A percentile compares a stretch with the other conserved stretches of the same genome.
Evolutionary conservation across 2,797 vertebrate genomes (phyloP).

Genomic region (Phalanger gymnotis): DNA sequence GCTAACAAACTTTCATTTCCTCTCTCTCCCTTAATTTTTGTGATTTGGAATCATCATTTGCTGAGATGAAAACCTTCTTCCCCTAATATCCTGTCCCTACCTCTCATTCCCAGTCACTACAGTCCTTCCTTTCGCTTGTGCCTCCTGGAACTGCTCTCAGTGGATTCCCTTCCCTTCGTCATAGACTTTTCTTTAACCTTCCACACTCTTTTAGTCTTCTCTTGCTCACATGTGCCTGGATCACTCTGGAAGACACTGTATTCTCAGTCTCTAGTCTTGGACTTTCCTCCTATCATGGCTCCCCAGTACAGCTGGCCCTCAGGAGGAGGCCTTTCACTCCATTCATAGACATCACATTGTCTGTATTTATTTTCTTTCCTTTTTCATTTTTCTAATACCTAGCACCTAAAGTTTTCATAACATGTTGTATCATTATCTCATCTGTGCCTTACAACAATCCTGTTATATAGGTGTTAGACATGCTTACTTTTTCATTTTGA

Average conservation of each 20-base stretch:
- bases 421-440: not conserved
- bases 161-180: not conserved
- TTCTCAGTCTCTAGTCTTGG: not conserved
- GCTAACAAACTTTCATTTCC: not conserved
- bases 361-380: not conserved
- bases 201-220: not conserved
- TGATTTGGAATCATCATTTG: not conserved
- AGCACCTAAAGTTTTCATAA: not conserved
- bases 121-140: not conserved
- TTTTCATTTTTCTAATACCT: not conserved
- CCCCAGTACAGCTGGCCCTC: not conserved
- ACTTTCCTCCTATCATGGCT: not conserved
- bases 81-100: not conserved
- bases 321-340: not conserved
- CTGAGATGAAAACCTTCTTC: not conserved
- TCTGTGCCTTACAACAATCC: not conserved
- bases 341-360: not conserved
- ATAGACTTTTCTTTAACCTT: not conserved
- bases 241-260: not conserved
- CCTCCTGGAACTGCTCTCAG: not conserved
- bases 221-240: not conserved
- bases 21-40: not conserved
- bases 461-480: not conserved
- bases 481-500: not conserved
- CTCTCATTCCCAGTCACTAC: not conserved